phyloP scores from a whole-genome alignment of 1,140 invertebrate genomes.

The Calephelis virginiensis region DNA sequence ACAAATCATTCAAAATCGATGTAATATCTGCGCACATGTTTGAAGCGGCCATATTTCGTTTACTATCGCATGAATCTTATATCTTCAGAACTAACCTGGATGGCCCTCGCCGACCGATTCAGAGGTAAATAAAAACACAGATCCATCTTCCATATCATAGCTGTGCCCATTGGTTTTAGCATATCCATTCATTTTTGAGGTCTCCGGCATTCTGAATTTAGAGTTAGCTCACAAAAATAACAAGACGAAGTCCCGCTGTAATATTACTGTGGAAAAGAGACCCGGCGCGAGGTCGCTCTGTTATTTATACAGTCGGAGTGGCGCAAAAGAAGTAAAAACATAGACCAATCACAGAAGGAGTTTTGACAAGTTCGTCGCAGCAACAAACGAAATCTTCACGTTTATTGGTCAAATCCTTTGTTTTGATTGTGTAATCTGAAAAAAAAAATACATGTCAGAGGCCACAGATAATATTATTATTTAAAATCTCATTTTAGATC shows the following conservation, averaged over 20 bases:
- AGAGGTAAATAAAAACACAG: conserved; percentile 97
- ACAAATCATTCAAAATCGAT: conserved; percentile 41
- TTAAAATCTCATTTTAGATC: too few species aligned
- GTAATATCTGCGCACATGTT: conserved; percentile 71
- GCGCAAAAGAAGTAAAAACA: conserved; percentile 46
- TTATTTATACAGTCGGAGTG: conserved; percentile 73
- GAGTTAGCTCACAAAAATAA: conserved; percentile 77
- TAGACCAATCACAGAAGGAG: conserved; percentile 50
- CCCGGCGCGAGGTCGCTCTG: conserved; percentile 55
- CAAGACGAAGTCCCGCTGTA: conserved; percentile 62
- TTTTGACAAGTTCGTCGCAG: neutral
- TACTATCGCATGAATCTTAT: conserved; percentile 14
- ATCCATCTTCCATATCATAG: conserved; percentile 89
- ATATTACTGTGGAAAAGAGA: conserved; percentile 78
- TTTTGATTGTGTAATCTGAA: conserved; percentile 51
- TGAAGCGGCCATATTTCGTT: conserved; percentile 67
- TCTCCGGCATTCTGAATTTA: conserved; percentile 85
- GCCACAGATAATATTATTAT: too few species aligned
- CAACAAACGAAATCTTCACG: conserved; percentile 8
- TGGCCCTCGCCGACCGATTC: conserved; percentile 99
- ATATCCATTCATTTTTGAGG: conserved; percentile 86
- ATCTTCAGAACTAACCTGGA: conserved; percentile 86
- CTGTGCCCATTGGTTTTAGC: conserved; percentile 84
- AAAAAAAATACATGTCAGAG: neutral
- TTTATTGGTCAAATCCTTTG: conserved; percentile 62